Base-by-base conservation (phyloP, 2,888 invertebrate species). In the Lordiphosa fenestrarum region DNA sequence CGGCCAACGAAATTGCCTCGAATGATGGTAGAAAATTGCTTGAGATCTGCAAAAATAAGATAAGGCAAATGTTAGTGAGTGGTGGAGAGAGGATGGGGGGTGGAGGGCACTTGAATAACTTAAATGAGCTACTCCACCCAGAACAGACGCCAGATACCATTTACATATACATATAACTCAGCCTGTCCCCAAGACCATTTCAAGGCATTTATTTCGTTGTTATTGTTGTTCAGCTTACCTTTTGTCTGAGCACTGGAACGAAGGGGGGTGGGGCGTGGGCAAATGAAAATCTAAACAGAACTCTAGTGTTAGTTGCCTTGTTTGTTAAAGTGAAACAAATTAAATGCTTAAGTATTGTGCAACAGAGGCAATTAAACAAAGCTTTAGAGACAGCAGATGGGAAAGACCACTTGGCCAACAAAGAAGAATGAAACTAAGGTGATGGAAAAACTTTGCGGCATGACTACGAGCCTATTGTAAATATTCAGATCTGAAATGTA, bases 11-110 rank as follows among this genome's bases (percentile, higher is more conserved):
- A 84, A 90, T 88, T 60, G 88, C 88, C 71, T 90, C 90, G 62
- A 87, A 88, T 57, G 90, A 90, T 74, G 90, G 90, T 46, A 90
- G 78, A 80, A 89, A 88, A 83, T 86, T 88, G 71, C 86, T 88
- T 48, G 90, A 89, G 85, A 86, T 87, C 90, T 90, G 84, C 37
- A 84, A 57, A 64, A 50, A 33, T 48, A 41, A 55, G 46, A 58
- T 40, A 50, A 33, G 56, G 41, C 48, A 65, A 44, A 59, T 54
- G 63, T 66, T 59, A 37, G 21, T 46, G 15, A 25, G 49, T 13
- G 30, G 30, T 37, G 53, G 37, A 58, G 52, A 49, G 25, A 35
- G 13, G n/a, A 33, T 37, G 15, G 48, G 7, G 40, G 39, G 30
- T 38, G 19, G 13, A 39, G 12, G 7, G 33, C 12, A 21, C 36